Base-by-base conservation (phyloP, 1,140 invertebrate genomes). In the Drosophila repleta region DNA sequence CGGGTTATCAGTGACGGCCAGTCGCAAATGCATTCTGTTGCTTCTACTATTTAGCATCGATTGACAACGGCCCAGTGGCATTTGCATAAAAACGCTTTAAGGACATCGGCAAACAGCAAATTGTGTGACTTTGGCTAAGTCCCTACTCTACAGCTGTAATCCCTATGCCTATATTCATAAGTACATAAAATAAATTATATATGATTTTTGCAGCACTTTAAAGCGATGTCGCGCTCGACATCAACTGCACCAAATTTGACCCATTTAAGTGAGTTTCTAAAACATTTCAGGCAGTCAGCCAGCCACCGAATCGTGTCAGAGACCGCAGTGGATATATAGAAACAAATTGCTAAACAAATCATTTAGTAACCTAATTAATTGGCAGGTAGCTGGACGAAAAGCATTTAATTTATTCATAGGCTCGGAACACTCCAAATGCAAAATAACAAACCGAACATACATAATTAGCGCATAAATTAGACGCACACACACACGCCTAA, bases 391-490 rank as follows among this genome's bases (percentile, higher is more conserved):
- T 29, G 55, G 11, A 51, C 62, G 76, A 61, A 73, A 67, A 48
- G 45, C 74, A 53, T 73, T 81, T 76, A 68, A 81, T 73, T 81
- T 80, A 80, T 80, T 80, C 58, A 81, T 81, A 48, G 46, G 15
- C 21, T 53, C 65, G 41, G 49, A 68, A 75, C 70, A 69, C 58
- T 70, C 60, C 29, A 64, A 48, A 41, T 58, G 18, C 66, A 63
- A 80, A 80, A 76, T 67, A 76, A 13, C 45, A 37, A 51, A 20
- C 32, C 39, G 35, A 63, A 51, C 61, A 73, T 72, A 58, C 56
- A 55, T 81, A 81, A 81, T 81, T 81, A 81, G 63, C 55, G 63
- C 79, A 81, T 81, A 81, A 81, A 81, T 81, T 81, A 81, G 58
- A 43, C 39, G 2, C 13, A 15, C 15, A 15, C 6, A 41, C 39